Conservation (phyloP, 2,888 invertebrate species). For the Halocaridina rubra region DNA sequence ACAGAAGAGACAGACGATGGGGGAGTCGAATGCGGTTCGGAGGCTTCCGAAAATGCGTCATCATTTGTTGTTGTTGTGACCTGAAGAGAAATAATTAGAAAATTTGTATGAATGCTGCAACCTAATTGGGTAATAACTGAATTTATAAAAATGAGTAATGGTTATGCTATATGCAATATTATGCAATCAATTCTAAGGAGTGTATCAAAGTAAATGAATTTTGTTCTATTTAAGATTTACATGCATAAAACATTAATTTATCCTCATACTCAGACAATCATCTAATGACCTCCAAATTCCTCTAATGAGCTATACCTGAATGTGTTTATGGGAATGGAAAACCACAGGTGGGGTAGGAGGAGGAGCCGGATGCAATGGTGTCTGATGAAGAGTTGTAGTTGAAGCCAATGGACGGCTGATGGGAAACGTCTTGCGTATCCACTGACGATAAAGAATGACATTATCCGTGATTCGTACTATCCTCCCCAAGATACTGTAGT, state of each 20-base stretch:
- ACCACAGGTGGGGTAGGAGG: conserved; percentile 42
- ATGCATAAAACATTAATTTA: too few relatives aligned
- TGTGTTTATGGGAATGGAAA: conserved; percentile 12
- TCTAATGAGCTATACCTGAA: neutral
- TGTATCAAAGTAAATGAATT: too few relatives aligned
- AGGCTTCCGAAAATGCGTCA: conserved; percentile 42
- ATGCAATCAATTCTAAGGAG: too few relatives aligned
- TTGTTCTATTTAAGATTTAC: too few relatives aligned
- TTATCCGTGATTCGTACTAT: conserved; percentile 94
- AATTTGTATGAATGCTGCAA: too few relatives aligned
- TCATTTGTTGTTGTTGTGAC: too few relatives aligned
- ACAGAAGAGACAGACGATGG: conserved; percentile 54
- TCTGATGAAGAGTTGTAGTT: neutral
- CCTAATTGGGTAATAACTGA: too few relatives aligned
- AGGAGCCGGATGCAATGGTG: conserved; percentile 27
- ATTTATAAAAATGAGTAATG: too few relatives aligned
- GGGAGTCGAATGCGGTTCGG: conserved; percentile 51
- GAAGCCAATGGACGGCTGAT: conserved; percentile 57
- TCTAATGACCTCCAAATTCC: too few relatives aligned
- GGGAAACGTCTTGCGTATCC: conserved; percentile 75
- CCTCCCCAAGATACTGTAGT: conserved; percentile 82
- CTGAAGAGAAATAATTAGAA: too few relatives aligned
- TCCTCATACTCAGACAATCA: too few relatives aligned
- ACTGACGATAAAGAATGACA: conserved; percentile 80
- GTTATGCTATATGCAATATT: too few relatives aligned